Conservation (phyloP, 2,888 invertebrate species). For the Gastracanthus pulcherrimus region DNA sequence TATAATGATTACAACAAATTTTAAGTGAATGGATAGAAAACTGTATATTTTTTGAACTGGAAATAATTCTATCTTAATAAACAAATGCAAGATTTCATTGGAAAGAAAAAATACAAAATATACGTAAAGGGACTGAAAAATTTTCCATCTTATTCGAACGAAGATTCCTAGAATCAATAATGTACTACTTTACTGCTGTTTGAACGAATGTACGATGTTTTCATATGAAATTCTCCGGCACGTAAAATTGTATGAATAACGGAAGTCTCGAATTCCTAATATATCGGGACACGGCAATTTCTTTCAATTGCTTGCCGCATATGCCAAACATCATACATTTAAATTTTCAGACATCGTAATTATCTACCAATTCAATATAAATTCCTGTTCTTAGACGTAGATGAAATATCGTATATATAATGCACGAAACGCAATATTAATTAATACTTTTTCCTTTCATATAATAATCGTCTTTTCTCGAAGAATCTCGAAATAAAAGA, state of each 20-base stretch:
- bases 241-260: constrained; percentile 48
- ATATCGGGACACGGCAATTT: constrained; percentile 30
- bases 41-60: not conserved
- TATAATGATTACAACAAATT: too few relatives aligned
- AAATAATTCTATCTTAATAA: not conserved
- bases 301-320: constrained; percentile 20
- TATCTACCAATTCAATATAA: constrained; percentile 25
- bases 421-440: constrained; percentile 2
- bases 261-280: constrained; percentile 48
- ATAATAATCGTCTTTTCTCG: not conserved
- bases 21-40: too few relatives aligned
- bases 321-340: constrained; percentile 27
- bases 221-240: constrained; percentile 37
- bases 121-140: not conserved
- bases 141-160: constrained; percentile 7
- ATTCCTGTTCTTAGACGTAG: constrained; percentile 1
- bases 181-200: constrained; percentile 46
- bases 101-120: not conserved
- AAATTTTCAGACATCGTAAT: constrained; percentile 21
- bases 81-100: not conserved
- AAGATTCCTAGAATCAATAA: constrained; percentile 42
- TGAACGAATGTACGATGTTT: constrained; percentile 44
- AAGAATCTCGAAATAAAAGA: constrained; percentile 6
- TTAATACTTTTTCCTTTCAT: not conserved
- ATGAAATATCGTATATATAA: not conserved